Conservation (phyloP, 2,113 vertebrate species). For the Promerops cafer region DNA sequence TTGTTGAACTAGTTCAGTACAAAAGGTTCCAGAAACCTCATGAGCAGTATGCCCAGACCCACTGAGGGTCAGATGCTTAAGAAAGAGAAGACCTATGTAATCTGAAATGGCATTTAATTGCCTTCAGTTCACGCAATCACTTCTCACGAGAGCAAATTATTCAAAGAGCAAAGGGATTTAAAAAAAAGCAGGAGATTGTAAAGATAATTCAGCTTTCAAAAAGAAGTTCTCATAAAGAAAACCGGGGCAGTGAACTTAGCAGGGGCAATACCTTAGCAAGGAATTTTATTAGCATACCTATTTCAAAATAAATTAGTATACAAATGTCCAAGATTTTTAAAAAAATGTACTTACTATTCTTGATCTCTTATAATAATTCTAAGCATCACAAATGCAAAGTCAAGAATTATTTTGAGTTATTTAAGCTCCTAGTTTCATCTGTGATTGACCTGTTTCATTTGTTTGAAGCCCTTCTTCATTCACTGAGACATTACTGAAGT, state of each 20-base stretch:
- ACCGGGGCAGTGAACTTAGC: background rate
- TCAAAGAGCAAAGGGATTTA: background rate
- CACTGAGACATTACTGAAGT: background rate
- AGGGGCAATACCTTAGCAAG: background rate
- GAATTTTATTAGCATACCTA: background rate
- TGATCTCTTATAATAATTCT: background rate
- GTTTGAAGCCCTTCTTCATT: background rate
- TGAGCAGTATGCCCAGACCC: background rate
- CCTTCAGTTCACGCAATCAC: background rate
- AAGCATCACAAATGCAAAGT: background rate
- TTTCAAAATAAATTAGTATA: background rate
- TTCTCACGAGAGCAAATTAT: background rate
- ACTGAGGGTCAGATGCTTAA: background rate
- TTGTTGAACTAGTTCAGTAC: background rate
- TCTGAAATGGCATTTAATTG: background rate
- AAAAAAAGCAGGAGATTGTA: background rate
- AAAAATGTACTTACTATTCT: background rate
- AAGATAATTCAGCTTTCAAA: background rate
- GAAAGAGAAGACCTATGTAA: background rate
- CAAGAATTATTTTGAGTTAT: background rate
- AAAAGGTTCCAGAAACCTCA: background rate
- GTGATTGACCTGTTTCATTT: background rate
- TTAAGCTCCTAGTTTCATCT: background rate
- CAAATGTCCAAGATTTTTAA: background rate
- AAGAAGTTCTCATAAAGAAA: background rate